Conservation (phyloP, 2,888 invertebrate genomes). For the Epinotia demarniana region DNA sequence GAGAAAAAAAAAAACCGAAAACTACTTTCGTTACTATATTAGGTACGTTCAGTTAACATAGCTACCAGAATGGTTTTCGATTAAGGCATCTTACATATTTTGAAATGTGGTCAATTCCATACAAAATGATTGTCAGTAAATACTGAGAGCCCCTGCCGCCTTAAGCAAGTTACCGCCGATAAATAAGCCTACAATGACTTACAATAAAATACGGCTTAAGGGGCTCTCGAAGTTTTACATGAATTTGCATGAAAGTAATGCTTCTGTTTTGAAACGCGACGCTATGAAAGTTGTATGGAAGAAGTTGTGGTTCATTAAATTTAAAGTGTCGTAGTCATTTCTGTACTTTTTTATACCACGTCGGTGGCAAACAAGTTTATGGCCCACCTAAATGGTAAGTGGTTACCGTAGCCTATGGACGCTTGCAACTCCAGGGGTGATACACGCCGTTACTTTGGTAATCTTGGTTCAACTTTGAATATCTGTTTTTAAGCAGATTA, state of each 20-base stretch:
- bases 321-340: conserved; percentile 21
- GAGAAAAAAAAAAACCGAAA: too few relatives aligned
- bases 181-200: conserved; percentile 20
- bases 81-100: too few relatives aligned
- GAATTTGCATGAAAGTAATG: conserved; percentile 38
- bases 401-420: too few relatives aligned
- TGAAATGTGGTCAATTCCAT: background rate
- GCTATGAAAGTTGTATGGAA: conserved; percentile 19
- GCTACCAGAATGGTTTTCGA: too few relatives aligned
- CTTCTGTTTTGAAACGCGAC: conserved; percentile 31
- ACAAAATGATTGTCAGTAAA: background rate
- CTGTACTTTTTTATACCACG: background rate
- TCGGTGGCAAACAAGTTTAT: background rate
- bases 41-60: too few relatives aligned
- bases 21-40: too few relatives aligned
- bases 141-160: background rate
- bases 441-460: background rate
- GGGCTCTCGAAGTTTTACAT: conserved; percentile 24
- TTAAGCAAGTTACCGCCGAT: background rate
- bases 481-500: background rate
- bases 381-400: too few relatives aligned
- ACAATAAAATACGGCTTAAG: conserved; percentile 34
- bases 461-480: conserved; percentile 4
- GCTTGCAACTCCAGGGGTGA: too few relatives aligned
- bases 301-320: conserved; percentile 29